These are phyloP conservation scores for Mimumesa dahlbomi DNA, from an alignment of 2,888 invertebrate genomes.

Conservation along the genomic window DNA sequence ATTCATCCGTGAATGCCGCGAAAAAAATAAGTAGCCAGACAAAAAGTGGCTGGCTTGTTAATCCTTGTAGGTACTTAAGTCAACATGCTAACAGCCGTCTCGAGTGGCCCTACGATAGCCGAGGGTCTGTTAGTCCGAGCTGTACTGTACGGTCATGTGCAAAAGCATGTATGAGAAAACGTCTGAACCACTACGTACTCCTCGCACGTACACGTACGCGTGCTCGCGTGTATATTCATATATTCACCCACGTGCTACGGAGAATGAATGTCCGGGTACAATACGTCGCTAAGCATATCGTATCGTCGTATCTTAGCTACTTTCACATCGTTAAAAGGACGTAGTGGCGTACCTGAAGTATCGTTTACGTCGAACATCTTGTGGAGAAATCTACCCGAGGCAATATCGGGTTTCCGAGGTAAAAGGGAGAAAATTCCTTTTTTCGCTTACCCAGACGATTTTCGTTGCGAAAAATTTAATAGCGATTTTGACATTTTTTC, in stretches of 20 bases:
- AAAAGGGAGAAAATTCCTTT: conserved; percentile 22
- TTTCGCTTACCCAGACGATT: conserved; percentile 26
- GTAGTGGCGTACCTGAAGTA: conserved; percentile 8
- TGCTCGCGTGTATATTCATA: neutral
- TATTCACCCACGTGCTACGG: conserved; percentile 15
- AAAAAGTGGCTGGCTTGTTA: conserved; percentile 70
- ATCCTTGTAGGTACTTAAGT: conserved; percentile 72
- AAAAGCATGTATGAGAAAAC: conserved; percentile 36
- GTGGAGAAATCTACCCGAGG: conserved; percentile 8
- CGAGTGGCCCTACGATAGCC: conserved; percentile 70
- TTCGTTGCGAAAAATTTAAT: too few relatives aligned
- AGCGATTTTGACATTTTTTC: too few relatives aligned
- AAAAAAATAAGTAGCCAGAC: conserved; percentile 53
- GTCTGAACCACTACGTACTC: conserved; percentile 37
- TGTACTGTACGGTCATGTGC: conserved; percentile 28
- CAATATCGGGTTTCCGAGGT: conserved; percentile 23
- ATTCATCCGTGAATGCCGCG: conserved; percentile 34
- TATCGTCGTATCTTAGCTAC: conserved; percentile 43
- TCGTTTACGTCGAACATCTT: conserved; percentile 27
- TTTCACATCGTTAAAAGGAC: conserved; percentile 47
- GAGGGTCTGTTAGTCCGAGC: conserved; percentile 54
- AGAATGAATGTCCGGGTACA: conserved; percentile 51
- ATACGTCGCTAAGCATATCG: conserved; percentile 51
- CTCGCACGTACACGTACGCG: neutral
- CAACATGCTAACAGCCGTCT: conserved; percentile 74